Base-by-base conservation (phyloP, 2,113 vertebrate genomes). In the Microtus oregoni region DNA sequence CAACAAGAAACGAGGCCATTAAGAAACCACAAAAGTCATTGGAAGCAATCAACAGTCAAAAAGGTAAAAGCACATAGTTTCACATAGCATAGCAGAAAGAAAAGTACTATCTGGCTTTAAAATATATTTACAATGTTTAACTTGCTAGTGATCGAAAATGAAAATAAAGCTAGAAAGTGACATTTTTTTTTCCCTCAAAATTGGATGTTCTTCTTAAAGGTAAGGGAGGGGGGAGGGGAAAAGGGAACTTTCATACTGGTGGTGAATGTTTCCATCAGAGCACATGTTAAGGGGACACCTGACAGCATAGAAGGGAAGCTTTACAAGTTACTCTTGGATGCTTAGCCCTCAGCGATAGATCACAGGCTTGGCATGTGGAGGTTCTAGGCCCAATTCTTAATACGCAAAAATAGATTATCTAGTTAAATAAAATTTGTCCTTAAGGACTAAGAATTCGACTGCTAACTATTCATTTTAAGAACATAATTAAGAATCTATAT, bases 1-100 rank as follows among this genome's bases (percentile, higher is more conserved):
- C 96, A 81, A 26, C 94, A 91, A 96, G 98, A 90, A 96, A 96
- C 70, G 61, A 0, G 5, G 97, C 32, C 58, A 67, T 55, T 82
- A 58, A 91, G 90, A 98, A 98, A 85, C 89, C 97, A 58, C 98
- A 89, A 4, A 12, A 91, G 77, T 90, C 83, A 92, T 97, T 96
- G 63, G 58, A 96, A 52, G 89, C 94, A 89, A 91, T 11, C 44
- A 97, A 98, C 97, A 97, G 94, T 78, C 92, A 92, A 88, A 94
- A 98, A 98, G 98, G 98, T 99, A 98, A 98, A 96, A 90, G 88
- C 32, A 63, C 12, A 91, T 38, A 47, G 77, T 41, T 5, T 32
- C 52, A 68, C 87, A 17, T 91, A 61, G 86, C n/a, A 76, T 72
- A 38, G n/a, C 58, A 81, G 87, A 44, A 95, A 95, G 89, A 78